phyloP scores from a whole-genome alignment of 2,113 vertebrate genomes.

The Epinephelus lanceolatus region DNA sequence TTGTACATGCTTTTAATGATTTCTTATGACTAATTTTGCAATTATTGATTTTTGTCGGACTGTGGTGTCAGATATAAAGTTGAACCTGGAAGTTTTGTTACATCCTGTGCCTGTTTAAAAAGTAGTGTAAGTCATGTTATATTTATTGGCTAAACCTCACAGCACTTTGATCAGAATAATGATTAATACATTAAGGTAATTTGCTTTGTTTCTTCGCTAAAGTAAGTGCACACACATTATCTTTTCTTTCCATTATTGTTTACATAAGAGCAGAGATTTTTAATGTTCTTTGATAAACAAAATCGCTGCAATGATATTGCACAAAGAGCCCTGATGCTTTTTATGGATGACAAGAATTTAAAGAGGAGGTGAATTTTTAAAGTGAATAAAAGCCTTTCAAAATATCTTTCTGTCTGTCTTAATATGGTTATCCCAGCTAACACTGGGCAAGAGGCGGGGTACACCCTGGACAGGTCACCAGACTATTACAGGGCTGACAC shows the following conservation, averaged over 20 bases:
- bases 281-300: slow-evolving; percentile 74
- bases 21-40: slow-evolving; percentile 56
- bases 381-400: slow-evolving; percentile 77
- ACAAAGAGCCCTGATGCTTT: slow-evolving; percentile 77
- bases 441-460: too few species aligned
- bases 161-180: slow-evolving; percentile 75
- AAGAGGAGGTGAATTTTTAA: slow-evolving; percentile 76
- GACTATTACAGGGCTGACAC: too few species aligned
- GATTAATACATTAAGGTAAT: slow-evolving; percentile 59
- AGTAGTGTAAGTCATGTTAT: slow-evolving; percentile 68
- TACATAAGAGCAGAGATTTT: slow-evolving; percentile 63
- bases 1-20: slow-evolving; percentile 71
- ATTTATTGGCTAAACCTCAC: slow-evolving; percentile 70
- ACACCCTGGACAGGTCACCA: too few species aligned
- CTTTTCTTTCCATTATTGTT: slow-evolving; percentile 65
- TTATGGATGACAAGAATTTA: slow-evolving; percentile 68
- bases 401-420: slow-evolving; percentile 24
- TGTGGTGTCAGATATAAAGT: slow-evolving; percentile 58
- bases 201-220: slow-evolving; percentile 41
- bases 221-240: slow-evolving; percentile 44
- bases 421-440: too few species aligned
- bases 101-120: slow-evolving; percentile 75
- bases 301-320: slow-evolving; percentile 78
- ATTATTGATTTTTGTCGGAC: slow-evolving; percentile 49
- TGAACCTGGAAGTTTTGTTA: slow-evolving; percentile 57